Conservation (phyloP, 2,888 invertebrate species). For the Drosophila niveifrons region DNA sequence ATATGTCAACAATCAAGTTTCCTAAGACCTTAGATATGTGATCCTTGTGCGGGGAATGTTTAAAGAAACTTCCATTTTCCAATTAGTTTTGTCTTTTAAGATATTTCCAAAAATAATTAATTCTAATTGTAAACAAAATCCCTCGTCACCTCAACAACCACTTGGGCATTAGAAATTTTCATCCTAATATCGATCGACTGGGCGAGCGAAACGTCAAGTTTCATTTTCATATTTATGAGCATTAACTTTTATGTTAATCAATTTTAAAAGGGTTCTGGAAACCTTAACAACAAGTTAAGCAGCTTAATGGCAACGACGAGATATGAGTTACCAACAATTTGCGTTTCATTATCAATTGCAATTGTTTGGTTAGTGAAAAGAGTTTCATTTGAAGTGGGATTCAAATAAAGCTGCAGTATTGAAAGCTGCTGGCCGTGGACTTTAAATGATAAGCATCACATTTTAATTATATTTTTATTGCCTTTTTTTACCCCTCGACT, state of each 20-base stretch:
- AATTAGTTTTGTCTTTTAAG: neutral
- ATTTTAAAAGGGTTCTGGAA: conserved; percentile 21
- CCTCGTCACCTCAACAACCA: neutral
- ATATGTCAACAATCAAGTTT: neutral
- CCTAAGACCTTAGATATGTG: neutral
- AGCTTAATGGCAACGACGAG: conserved; percentile 16
- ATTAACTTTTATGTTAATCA: conserved; percentile 17
- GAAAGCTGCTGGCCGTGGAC: neutral
- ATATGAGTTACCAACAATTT: conserved; percentile 1
- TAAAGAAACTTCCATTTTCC: neutral
- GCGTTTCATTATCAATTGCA: conserved; percentile 3
- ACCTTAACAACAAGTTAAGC: conserved; percentile 14
- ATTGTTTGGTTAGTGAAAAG: conserved; percentile 14
- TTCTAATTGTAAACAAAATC: neutral
- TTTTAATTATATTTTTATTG: conserved; percentile 56
- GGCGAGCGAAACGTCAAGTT: neutral
- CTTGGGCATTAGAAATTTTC: neutral
- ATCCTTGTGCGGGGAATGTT: neutral
- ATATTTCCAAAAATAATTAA: neutral
- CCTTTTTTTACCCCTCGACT: conserved; percentile 1
- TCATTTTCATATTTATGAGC: conserved; percentile 4
- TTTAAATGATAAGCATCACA: conserved; percentile 52
- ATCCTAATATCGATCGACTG: neutral
- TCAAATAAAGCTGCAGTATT: conserved; percentile 4
- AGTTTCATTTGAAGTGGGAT: conserved; percentile 6